phyloP scores from a whole-genome alignment of 1,140 invertebrate genomes.

The Euglossa dilemma region DNA sequence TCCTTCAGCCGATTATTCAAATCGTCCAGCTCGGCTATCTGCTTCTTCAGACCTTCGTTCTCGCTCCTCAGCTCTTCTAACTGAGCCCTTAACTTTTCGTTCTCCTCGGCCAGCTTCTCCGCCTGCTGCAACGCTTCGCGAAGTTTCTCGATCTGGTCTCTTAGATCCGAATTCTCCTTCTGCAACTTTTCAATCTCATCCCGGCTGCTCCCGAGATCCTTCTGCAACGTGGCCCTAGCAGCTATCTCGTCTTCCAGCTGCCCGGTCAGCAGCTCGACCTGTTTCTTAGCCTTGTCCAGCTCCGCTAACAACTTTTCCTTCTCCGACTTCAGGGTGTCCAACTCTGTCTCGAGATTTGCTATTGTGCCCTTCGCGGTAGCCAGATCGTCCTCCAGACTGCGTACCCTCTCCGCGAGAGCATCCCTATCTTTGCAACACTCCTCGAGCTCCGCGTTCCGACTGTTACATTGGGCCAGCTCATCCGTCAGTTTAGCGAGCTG shows the following conservation, averaged over 20 bases:
- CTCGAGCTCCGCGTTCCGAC: constrained; percentile 36
- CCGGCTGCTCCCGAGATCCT: neutral
- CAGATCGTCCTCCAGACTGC: constrained; percentile 39
- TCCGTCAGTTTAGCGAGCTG: constrained; percentile 42
- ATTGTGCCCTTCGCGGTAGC: neutral
- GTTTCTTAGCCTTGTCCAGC: neutral
- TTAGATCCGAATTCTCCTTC: constrained; percentile 27
- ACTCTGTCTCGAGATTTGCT: constrained; percentile 12
- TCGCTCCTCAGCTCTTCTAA: constrained; percentile 33
- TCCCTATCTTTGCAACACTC: constrained; percentile 12
- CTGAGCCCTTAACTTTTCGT: constrained; percentile 39
- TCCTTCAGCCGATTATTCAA: neutral
- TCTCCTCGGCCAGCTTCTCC: constrained; percentile 23
- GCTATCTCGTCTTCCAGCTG: constrained; percentile 6
- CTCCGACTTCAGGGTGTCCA: constrained; percentile 16
- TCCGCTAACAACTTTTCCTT: constrained; percentile 41
- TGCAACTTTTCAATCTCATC: constrained; percentile 15
- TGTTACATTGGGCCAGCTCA: neutral
- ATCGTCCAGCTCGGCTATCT: neutral
- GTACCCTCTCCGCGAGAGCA: constrained; percentile 17
- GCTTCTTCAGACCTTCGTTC: neutral
- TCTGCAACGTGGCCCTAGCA: constrained; percentile 6
- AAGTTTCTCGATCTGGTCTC: constrained; percentile 16
- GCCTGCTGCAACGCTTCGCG: neutral
- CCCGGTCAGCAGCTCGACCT: neutral